Evolutionary conservation across 2,888 invertebrate genomes (phyloP).

Genomic region (Phlogophora meticulosa): DNA sequence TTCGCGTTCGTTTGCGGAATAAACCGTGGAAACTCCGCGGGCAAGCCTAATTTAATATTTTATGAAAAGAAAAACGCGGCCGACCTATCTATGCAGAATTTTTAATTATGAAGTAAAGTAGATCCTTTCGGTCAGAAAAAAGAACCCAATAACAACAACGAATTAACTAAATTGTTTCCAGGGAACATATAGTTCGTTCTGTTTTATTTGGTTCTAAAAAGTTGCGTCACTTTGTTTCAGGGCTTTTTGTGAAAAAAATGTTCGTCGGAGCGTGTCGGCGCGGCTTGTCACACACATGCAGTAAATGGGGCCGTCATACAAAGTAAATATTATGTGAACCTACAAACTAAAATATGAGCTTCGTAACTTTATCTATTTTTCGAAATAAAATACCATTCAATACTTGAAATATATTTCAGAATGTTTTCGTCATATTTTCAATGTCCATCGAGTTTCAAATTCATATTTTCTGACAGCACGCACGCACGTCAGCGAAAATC

Average conservation of each 20-base stretch:
- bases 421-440: conserved; percentile 9
- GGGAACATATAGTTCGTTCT: conserved; percentile 36
- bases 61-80: conserved; percentile 36
- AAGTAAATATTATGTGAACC: conserved; percentile 28
- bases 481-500: conserved; percentile 14
- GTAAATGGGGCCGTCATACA: conserved; percentile 47
- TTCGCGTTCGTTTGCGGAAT: conserved; percentile 45
- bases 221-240: conserved; percentile 70
- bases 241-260: conserved; percentile 68
- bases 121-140: conserved; percentile 28
- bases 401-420: conserved; percentile 5
- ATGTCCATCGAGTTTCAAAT: not conserved
- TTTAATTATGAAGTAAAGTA: conserved; percentile 38
- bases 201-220: conserved; percentile 70
- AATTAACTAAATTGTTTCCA: conserved; percentile 52
- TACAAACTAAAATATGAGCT: conserved; percentile 20
- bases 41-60: conserved; percentile 49
- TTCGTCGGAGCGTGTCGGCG: conserved; percentile 61
- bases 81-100: conserved; percentile 13
- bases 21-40: conserved; percentile 35
- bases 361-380: conserved; percentile 10
- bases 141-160: conserved; percentile 33
- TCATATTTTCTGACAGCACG: conserved; percentile 5
- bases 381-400: conserved; percentile 27
- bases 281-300: conserved; percentile 69